Conservation (phyloP, 2,113 vertebrate species). For the Carlito syrichta region DNA sequence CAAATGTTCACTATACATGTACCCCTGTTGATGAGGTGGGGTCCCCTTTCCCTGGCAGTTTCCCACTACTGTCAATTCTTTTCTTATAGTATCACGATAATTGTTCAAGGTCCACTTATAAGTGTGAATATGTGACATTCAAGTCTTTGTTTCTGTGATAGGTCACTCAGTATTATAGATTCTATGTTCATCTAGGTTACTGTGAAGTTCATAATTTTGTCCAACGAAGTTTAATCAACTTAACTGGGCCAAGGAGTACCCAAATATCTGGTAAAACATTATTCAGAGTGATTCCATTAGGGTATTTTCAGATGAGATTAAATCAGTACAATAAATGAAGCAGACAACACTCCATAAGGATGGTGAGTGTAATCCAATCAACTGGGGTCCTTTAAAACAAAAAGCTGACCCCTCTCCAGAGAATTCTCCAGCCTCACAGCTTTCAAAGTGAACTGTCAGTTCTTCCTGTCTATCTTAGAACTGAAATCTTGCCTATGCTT, state of each 20-base stretch:
- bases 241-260: background rate
- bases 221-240: background rate
- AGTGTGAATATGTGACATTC: too few species aligned
- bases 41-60: too few species aligned
- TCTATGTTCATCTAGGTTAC: too few species aligned
- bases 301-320: background rate
- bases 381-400: background rate
- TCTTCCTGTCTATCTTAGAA: background rate
- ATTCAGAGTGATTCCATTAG: background rate
- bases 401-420: background rate
- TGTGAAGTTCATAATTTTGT: too few species aligned
- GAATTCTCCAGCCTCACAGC: background rate
- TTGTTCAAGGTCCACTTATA: too few species aligned
- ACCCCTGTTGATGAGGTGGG: too few species aligned
- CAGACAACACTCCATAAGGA: background rate
- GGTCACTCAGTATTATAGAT: too few species aligned
- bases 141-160: too few species aligned
- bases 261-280: background rate
- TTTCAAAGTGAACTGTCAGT: background rate
- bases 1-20: too few species aligned
- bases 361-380: background rate
- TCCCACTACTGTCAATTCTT: too few species aligned
- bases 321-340: background rate
- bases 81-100: too few species aligned
- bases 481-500: background rate